Evolutionary conservation across 2,113 vertebrate genomes (phyloP), one percentile per base, ranked within the genome.

Genomic region (Neogale vison): DNA sequence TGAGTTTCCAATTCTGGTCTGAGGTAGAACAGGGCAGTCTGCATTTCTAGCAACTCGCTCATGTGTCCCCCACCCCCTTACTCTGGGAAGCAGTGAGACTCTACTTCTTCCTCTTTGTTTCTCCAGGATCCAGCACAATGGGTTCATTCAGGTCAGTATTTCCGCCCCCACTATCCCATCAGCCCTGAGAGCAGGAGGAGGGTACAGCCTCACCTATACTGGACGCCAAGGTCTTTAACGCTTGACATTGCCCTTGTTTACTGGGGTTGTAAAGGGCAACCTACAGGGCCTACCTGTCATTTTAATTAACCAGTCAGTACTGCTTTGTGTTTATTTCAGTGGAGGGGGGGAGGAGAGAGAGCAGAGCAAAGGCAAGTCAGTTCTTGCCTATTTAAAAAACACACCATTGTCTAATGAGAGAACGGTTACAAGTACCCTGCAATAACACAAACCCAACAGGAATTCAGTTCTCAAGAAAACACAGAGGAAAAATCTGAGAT

Each of bases 401-500:
- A 72, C 26, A 55, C 4, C 23, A n/a, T 14, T 34, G 8, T 63
- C 61, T 39, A 80, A 72, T 20, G 47, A 85, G 36, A 74, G 55
- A 50, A 59, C 23, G 15, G 47, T 45, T 80, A 39, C 39, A 14
- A 50, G 93, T 36, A 63, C 26, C 45, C 39, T 69, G 39, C 36
- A 47, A 63, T 52, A 47, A 15, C 29, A 71, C 42, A 3, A 69
- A 29, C 36, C 45, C n/a, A 57, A 63, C n/a, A 45, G 36, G 90
- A 81, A 71, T 79, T 71, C 65, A 20, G 26, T 57, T 50, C 83
- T 85, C 42, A 90, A 93, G 55, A 71, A 76, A 94, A 39, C 23
- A 18, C 39, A 23, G 61, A 18, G 26, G 47, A 31, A 71, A 52
- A 23, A 9, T 34, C 77, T 4, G 31, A 91, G 93, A 50, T 1